Percentiles rank a stretch among this genome's conserved stretches.
Conservation (phyloP, 2,888 invertebrate species). For the Synanthedon formicaeformis region DNA sequence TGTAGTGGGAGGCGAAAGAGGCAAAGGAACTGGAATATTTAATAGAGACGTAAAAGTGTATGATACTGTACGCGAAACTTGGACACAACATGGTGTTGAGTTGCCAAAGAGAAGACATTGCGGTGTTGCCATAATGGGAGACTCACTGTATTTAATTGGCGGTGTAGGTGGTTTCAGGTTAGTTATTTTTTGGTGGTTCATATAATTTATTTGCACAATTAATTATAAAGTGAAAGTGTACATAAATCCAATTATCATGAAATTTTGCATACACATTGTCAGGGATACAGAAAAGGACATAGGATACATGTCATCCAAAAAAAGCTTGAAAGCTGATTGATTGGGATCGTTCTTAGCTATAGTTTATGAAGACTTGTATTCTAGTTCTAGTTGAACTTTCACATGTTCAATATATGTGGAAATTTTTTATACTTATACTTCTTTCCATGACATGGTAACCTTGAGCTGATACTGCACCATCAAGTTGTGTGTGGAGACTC, state of each 20-base stretch:
- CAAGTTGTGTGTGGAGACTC: too few species aligned
- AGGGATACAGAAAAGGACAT: too few species aligned
- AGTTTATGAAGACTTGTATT: too few species aligned
- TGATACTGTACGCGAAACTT: constrained; percentile 38
- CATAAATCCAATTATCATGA: background rate
- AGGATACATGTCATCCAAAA: background rate
- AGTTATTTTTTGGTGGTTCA: constrained; percentile 13
- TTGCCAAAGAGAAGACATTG: constrained; percentile 44
- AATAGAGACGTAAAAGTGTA: constrained; percentile 47
- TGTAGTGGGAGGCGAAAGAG: constrained; percentile 48
- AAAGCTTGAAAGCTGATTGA: background rate
- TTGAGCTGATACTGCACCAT: too few species aligned
- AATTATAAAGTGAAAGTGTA: too few species aligned
- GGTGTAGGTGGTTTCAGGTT: constrained; percentile 60
- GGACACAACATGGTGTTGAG: constrained; percentile 42
- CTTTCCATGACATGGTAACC: too few species aligned
- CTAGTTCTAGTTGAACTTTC: too few species aligned
- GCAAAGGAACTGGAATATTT: constrained; percentile 44
- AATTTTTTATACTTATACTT: too few species aligned
- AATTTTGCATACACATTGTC: too few species aligned
- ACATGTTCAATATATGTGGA: too few species aligned
- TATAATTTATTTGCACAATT: background rate
- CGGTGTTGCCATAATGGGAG: constrained; percentile 35
- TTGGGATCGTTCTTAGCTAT: too few species aligned
- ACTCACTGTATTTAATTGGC: constrained; percentile 43